Evolutionary conservation across 2,113 vertebrate species (phyloP).

Genomic region (Platysternon megacephalum): DNA sequence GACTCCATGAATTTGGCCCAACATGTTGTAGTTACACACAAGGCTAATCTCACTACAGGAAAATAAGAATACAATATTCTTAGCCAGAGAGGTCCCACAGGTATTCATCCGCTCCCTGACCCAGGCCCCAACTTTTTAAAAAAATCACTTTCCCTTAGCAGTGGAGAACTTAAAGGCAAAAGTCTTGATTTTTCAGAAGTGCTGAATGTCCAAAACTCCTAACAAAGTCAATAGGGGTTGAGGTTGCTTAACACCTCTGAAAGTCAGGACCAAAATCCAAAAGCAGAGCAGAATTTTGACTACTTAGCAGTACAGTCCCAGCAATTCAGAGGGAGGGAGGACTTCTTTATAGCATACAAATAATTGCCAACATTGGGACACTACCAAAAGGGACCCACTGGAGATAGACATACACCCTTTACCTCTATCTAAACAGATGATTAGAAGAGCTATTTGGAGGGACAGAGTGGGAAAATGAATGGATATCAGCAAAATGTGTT

Average conservation of each 20-base stretch:
- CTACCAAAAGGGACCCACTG: neutral
- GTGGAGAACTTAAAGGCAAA: neutral
- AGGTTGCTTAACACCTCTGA: neutral
- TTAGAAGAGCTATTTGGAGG: neutral
- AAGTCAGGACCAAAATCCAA: constrained; percentile 2
- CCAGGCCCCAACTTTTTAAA: neutral
- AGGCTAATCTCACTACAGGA: neutral
- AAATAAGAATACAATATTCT: neutral
- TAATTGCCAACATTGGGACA: neutral
- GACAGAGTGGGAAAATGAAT: neutral
- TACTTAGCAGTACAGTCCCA: neutral
- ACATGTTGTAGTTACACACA: neutral
- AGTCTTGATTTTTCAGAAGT: neutral
- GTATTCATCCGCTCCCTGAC: neutral
- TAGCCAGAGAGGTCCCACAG: neutral
- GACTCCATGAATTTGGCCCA: neutral
- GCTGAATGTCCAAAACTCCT: neutral
- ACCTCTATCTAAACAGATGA: neutral
- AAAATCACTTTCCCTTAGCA: neutral
- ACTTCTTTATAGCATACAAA: neutral
- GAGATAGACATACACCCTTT: neutral
- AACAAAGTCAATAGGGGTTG: neutral
- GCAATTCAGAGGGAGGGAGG: neutral
- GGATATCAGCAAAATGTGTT: neutral
- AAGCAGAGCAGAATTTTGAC: neutral